A percentile compares a stretch with the other conserved stretches of the same genome.
These are phyloP conservation scores for Acanthacorydalis orientalis DNA, from an alignment of 2,888 invertebrate genomes.

Conservation along the genomic window DNA sequence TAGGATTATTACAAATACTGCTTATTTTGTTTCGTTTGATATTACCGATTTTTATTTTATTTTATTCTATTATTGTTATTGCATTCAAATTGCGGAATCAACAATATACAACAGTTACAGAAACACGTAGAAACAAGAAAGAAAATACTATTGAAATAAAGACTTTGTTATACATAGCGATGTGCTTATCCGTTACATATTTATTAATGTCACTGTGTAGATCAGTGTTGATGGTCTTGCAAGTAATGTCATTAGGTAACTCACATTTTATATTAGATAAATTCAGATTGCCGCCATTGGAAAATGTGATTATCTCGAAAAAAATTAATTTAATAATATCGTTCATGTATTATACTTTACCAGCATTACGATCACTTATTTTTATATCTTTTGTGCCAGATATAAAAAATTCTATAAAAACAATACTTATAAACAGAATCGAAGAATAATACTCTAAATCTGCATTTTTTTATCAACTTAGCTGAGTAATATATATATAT, in stretches of 20 bases:
- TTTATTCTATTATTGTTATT: constrained; percentile 17
- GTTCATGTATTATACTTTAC: constrained; percentile 20
- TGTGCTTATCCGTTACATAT: constrained; percentile 17
- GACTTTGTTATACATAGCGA: constrained; percentile 16
- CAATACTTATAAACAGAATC: too few relatives aligned
- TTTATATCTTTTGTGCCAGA: neutral
- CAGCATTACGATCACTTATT: constrained; percentile 8
- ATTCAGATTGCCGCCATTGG: constrained; percentile 19
- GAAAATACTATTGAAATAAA: constrained; percentile 18
- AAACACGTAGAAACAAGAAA: constrained; percentile 16
- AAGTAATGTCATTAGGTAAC: constrained; percentile 13
- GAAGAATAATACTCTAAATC: too few relatives aligned
- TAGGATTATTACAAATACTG: constrained; percentile 19
- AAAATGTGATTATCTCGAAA: constrained; percentile 15
- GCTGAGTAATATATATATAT: too few relatives aligned
- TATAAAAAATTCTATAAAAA: too few relatives aligned
- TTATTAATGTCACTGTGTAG: constrained; percentile 20
- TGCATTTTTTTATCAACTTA: too few relatives aligned
- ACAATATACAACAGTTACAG: constrained; percentile 11
- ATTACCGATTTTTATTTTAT: constrained; percentile 17
- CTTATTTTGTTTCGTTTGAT: constrained; percentile 18
- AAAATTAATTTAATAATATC: constrained; percentile 14
- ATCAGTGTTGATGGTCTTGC: constrained; percentile 16
- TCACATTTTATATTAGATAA: constrained; percentile 11
- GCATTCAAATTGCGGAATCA: constrained; percentile 16